These are phyloP conservation scores for Apotomis turbidana DNA, from an alignment of 2,888 invertebrate genomes.

Conservation along the genomic window DNA sequence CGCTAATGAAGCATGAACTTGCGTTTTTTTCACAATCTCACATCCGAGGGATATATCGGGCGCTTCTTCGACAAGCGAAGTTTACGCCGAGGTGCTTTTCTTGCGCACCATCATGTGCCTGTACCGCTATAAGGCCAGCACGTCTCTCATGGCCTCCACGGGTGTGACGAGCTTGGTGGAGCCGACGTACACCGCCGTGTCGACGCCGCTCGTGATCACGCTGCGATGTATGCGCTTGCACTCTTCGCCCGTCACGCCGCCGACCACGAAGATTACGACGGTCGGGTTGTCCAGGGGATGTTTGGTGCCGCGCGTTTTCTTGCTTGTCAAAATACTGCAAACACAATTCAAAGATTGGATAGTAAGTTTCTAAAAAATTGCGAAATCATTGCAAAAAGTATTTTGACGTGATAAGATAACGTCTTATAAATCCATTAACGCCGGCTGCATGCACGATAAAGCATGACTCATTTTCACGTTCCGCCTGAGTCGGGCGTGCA, in stretches of 20 bases:
- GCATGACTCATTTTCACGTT: too few species aligned
- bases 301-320: conserved; percentile 64
- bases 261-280: conserved; percentile 86
- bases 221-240: conserved; percentile 78
- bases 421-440: too few species aligned
- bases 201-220: conserved; percentile 76
- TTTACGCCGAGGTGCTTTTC: background rate
- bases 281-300: conserved; percentile 86
- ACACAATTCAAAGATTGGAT: conserved; percentile 9
- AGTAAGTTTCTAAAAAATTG: background rate
- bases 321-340: conserved; percentile 84
- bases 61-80: too few species aligned
- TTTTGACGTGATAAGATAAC: too few species aligned
- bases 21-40: background rate
- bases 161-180: conserved; percentile 71
- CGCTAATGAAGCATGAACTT: background rate
- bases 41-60: background rate
- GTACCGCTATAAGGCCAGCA: conserved; percentile 53
- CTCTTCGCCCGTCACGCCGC: conserved; percentile 87
- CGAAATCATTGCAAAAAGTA: too few species aligned
- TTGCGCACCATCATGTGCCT: background rate
- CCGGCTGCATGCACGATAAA: too few species aligned
- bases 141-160: conserved; percentile 70
- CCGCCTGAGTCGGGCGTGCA: too few species aligned
- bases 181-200: conserved; percentile 71